Conservation (phyloP, 2,113 vertebrate genomes). For the Dromas ardeola region DNA sequence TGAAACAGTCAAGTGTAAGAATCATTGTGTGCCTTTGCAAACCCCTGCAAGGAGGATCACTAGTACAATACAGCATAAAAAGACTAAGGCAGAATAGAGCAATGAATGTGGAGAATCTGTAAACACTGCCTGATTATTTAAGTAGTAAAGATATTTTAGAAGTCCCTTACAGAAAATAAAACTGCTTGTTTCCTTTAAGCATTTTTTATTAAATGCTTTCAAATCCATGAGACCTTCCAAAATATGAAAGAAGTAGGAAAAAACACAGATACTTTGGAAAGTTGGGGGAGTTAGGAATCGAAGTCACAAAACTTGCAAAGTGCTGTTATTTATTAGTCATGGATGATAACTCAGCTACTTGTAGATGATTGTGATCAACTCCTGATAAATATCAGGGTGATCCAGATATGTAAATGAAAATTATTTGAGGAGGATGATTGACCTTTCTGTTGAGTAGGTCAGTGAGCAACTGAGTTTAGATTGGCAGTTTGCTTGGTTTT, state of each 20-base stretch:
- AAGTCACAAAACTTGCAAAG: background rate
- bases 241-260: background rate
- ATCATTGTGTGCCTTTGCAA: background rate
- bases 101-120: background rate
- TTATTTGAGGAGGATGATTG: background rate
- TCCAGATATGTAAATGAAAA: background rate
- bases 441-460: slow-evolving; percentile 34
- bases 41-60: background rate
- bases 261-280: background rate
- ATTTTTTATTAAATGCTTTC: background rate
- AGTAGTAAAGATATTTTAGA: background rate
- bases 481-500: background rate
- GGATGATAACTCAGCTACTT: background rate
- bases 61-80: background rate
- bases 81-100: background rate
- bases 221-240: background rate
- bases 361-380: background rate
- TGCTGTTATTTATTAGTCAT: background rate
- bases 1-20: background rate
- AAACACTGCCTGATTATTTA: background rate
- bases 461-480: background rate
- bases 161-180: background rate
- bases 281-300: background rate
- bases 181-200: background rate
- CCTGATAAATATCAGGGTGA: background rate